Base-by-base conservation (phyloP, 2,888 invertebrate species). In the Prosopocoilus inquinatus region DNA sequence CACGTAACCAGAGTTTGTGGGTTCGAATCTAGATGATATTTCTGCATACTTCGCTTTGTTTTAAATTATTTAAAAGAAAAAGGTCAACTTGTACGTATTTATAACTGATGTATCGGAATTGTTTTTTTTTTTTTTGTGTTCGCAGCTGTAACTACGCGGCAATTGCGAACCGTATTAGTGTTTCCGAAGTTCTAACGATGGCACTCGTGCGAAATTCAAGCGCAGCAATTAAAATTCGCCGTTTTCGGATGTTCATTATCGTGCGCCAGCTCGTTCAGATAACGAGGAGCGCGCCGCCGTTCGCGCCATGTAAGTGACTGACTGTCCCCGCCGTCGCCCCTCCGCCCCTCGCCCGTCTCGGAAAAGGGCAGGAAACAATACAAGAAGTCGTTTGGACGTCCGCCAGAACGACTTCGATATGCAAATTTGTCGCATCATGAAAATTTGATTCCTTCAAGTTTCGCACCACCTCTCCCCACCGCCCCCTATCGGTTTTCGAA, bases 181-280 rank as follows among this genome's bases (percentile, higher is more conserved):
- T 41, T 41, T 41, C 7, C 9, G 9, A 41, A 41, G 12, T 41
- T 41, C 15, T 41, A 41, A 41, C 41, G 16, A 41, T 15, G 41
- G 15, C n/a, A 41, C 41, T 11, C n/a, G n/a, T 15, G 41, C 12
- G 41, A 9, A 41, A 15, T 41, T 41, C 41, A 16, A 41, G 41
- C 16, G 41, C 15, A 11, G 41, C 41, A 41, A 41, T 41, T 41
- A 41, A 41, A 41, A 41, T 41, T 41, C 9, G 16, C 13, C 41
- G 7, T 41, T 41, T 41, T 41, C 41, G 15, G 41, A 41, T 41
- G 41, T 41, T 41, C 41, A 41, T 41, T 41, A 41, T 41, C 16
- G 16, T 16, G 16, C n/a, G n/a, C n/a, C n/a, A 11, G 9, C 16
- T 7, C 41, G 41, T 15, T 16, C 41, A 12, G 15, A 2, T 16